These are phyloP conservation scores for Agrochola lota DNA, from an alignment of 2,888 invertebrate species.

Conservation along the genomic window DNA sequence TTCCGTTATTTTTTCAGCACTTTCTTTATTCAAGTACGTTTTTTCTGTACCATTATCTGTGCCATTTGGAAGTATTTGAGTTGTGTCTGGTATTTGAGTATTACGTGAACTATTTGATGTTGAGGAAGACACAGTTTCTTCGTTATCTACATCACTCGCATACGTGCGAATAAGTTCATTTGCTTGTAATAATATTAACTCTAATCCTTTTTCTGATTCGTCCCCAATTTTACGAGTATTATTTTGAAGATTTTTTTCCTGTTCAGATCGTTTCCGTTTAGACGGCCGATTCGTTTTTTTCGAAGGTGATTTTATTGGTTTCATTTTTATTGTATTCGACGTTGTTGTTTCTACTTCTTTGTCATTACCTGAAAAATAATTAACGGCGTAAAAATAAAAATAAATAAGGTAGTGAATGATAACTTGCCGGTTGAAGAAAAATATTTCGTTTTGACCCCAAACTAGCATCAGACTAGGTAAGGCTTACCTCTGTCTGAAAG, in stretches of 20 bases:
- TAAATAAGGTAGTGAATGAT: neutral
- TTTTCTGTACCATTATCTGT: neutral
- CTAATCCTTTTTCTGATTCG: neutral
- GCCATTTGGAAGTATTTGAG: slow-evolving; percentile 6
- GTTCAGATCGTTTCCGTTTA: slow-evolving; percentile 4
- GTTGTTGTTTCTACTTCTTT: neutral
- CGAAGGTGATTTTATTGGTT: neutral
- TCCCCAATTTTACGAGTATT: neutral
- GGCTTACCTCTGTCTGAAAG: neutral
- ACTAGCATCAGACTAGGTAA: neutral
- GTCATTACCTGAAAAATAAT: slow-evolving; percentile 24
- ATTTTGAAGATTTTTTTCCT: neutral
- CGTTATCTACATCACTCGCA: neutral
- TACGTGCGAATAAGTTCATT: slow-evolving; percentile 15
- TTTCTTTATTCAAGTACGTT: neutral
- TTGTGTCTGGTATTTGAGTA: neutral
- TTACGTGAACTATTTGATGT: neutral
- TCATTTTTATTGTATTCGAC: neutral
- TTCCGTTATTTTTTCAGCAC: neutral
- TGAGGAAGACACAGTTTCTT: neutral
- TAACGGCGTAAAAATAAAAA: neutral
- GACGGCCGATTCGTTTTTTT: neutral
- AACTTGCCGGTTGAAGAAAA: neutral
- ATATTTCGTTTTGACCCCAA: too few relatives aligned
- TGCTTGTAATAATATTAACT: slow-evolving; percentile 16